Evolutionary conservation across 2,888 invertebrate genomes (phyloP).

Genomic region (Ganaspis brasiliensis): DNA sequence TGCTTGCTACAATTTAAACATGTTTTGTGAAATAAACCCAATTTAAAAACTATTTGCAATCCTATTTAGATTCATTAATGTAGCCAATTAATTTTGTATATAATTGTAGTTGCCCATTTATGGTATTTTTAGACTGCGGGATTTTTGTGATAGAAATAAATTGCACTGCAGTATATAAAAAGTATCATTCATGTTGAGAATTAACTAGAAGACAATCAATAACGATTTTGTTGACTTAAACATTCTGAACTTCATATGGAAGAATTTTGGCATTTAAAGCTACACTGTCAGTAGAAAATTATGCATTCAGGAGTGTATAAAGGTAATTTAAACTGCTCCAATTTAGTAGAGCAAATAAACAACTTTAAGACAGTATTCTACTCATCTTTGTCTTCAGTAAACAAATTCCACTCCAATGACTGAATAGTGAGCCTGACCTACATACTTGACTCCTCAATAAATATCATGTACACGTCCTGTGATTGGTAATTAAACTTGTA

Average conservation of each 20-base stretch:
- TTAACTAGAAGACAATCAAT: too few species aligned
- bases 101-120: too few species aligned
- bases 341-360: constrained; percentile 21
- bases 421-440: constrained; percentile 17
- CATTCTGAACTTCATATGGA: not conserved
- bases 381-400: not conserved
- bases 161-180: too few species aligned
- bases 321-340: constrained; percentile 11
- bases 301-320: not conserved
- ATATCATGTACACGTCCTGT: constrained; percentile 17
- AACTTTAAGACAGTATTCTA: not conserved
- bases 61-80: too few species aligned
- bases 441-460: constrained; percentile 32
- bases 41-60: too few species aligned
- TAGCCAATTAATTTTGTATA: too few species aligned
- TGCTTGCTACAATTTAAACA: too few species aligned
- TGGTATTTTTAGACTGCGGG: too few species aligned
- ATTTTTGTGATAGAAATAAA: too few species aligned
- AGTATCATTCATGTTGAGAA: too few species aligned
- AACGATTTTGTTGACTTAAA: not conserved
- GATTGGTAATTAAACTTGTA: constrained; percentile 17
- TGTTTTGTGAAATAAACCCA: too few species aligned
- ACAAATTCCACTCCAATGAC: constrained; percentile 34
- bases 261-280: not conserved
- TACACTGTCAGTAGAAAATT: not conserved